phyloP scores from a whole-genome alignment of 2,888 invertebrate genomes.

The Unio delphinus region DNA sequence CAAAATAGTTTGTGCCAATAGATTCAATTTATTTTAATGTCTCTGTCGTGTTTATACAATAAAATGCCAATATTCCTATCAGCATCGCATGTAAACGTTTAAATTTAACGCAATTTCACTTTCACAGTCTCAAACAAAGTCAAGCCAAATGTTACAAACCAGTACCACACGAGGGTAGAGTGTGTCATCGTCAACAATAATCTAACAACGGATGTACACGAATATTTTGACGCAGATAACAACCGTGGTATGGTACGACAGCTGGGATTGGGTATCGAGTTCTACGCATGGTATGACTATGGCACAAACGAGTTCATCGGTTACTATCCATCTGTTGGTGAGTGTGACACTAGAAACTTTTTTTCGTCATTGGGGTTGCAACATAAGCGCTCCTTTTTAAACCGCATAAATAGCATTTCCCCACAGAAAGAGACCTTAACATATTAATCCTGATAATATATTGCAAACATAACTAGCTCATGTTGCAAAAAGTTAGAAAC shows the following conservation, averaged over 20 bases:
- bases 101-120: neutral
- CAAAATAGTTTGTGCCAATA: too few species aligned
- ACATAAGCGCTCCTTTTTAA: too few species aligned
- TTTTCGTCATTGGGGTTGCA: too few species aligned
- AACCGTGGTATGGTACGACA: slow-evolving; percentile 41
- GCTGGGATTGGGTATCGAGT: slow-evolving; percentile 14
- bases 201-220: slow-evolving; percentile 43
- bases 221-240: slow-evolving; percentile 42
- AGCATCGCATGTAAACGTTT: neutral
- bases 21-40: too few species aligned
- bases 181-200: slow-evolving; percentile 43
- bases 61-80: too few species aligned
- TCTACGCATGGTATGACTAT: slow-evolving; percentile 48
- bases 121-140: slow-evolving; percentile 12
- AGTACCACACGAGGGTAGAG: slow-evolving; percentile 46
- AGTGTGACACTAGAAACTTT: slow-evolving; percentile 3
- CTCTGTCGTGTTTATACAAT: too few species aligned
- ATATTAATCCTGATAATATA: too few species aligned
- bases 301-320: slow-evolving; percentile 47
- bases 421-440: too few species aligned
- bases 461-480: too few species aligned
- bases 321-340: slow-evolving; percentile 19
- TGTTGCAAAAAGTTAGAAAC: too few species aligned
- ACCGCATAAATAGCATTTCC: too few species aligned
- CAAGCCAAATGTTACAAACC: slow-evolving; percentile 34